A percentile compares a stretch with the other conserved stretches of the same genome.
Conservation (phyloP, 1,140 invertebrate species). For the Centruroides vittatus region DNA sequence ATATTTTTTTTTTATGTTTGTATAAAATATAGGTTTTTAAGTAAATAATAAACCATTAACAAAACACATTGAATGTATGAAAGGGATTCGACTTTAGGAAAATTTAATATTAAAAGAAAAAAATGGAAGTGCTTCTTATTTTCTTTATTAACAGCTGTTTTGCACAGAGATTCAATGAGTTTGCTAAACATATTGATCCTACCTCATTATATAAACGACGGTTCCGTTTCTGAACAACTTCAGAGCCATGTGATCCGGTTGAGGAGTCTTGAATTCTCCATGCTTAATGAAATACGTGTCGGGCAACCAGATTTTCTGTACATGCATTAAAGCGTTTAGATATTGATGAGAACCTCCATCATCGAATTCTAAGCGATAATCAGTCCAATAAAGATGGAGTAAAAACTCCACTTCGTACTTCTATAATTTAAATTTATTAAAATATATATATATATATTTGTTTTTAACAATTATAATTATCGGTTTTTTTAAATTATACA, state of each 20-base stretch:
- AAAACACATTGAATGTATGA: too few species aligned
- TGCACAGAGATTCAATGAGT: not conserved
- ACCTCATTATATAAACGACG: constrained; percentile 72
- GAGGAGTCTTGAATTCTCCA: constrained; percentile 58
- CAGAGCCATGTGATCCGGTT: constrained; percentile 76
- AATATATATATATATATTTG: too few species aligned
- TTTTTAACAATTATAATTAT: too few species aligned
- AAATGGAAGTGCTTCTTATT: too few species aligned
- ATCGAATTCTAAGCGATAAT: constrained; percentile 66
- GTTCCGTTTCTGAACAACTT: constrained; percentile 80
- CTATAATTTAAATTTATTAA: constrained; percentile 32
- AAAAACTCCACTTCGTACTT: constrained; percentile 92
- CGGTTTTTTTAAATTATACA: too few species aligned
- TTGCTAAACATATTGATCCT: not conserved
- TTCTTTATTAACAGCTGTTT: too few species aligned
- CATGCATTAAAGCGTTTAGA: constrained; percentile 78
- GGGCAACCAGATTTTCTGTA: constrained; percentile 76
- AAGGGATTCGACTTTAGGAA: too few species aligned
- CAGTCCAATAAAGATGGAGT: constrained; percentile 78
- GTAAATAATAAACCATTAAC: too few species aligned
- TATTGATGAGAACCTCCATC: constrained; percentile 67
- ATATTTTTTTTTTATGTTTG: too few species aligned
- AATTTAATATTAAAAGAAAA: too few species aligned
- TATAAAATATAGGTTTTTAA: too few species aligned
- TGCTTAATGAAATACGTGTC: constrained; percentile 93